Conservation (phyloP, 2,797 vertebrate genomes). For the Philypnodon macrostomus region DNA sequence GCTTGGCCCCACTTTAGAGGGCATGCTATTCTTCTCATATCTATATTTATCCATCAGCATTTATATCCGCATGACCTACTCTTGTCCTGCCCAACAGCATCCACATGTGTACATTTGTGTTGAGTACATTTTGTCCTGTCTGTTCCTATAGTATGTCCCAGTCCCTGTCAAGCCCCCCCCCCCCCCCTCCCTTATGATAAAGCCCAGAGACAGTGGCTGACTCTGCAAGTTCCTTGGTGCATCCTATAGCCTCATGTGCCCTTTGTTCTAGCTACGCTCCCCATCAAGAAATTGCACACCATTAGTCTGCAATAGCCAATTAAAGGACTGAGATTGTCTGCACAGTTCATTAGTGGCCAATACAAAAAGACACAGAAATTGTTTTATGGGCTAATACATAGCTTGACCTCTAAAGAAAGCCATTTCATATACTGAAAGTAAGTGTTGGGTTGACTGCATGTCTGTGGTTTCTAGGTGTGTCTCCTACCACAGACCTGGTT, state of each 20-base stretch:
- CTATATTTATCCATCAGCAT: neutral
- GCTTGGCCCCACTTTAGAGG: neutral
- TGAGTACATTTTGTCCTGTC: neutral
- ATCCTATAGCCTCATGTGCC: neutral
- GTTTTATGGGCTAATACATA: constrained; percentile 31
- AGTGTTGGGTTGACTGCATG: constrained; percentile 33
- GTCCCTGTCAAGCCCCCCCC: constrained; percentile 21
- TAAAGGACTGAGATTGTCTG: constrained; percentile 43
- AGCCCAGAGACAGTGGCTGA: constrained; percentile 11
- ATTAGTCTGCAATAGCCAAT: constrained; percentile 51
- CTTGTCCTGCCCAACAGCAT: neutral
- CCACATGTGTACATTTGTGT: neutral
- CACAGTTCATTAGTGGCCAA: constrained; percentile 54
- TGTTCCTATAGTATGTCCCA: no score
- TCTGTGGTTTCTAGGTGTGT: constrained; percentile 9
- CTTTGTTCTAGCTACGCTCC: constrained; percentile 30
- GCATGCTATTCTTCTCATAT: neutral
- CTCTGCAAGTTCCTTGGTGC: neutral
- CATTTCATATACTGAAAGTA: constrained; percentile 25
- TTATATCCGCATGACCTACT: neutral
- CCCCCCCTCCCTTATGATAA: constrained; percentile 26
- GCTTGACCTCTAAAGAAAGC: constrained; percentile 28
- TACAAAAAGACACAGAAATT: constrained; percentile 35
- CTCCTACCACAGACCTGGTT: no score
- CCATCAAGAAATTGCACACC: constrained; percentile 47